Conservation (phyloP, 2,797 vertebrate genomes). For the Phoebastria nigripes region DNA sequence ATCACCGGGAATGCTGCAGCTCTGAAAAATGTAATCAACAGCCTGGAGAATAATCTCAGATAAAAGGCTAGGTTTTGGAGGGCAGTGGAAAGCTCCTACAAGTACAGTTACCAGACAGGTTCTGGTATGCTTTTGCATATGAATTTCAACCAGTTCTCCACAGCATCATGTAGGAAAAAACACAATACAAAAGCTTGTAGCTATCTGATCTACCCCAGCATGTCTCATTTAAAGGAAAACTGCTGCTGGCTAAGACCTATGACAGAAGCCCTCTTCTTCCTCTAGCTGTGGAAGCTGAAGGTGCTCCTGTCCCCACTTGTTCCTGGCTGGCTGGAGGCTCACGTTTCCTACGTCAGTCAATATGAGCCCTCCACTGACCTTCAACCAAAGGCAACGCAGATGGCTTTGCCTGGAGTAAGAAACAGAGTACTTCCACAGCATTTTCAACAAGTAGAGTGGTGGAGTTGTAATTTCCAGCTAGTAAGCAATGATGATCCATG, state of each 20-base stretch:
- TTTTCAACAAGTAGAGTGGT: neutral
- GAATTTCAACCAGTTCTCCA: neutral
- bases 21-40: slow-evolving; percentile 28
- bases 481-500: neutral
- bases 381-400: neutral
- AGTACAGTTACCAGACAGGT: neutral
- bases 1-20: neutral
- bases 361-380: neutral
- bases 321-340: neutral
- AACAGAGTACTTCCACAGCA: neutral
- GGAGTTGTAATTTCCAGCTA: neutral
- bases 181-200: neutral
- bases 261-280: neutral
- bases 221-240: neutral
- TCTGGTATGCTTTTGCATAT: neutral
- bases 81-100: neutral
- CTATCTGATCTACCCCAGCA: neutral
- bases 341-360: neutral
- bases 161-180: neutral
- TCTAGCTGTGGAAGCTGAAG: neutral
- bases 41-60: slow-evolving; percentile 14
- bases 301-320: neutral
- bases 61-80: neutral
- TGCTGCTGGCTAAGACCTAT: neutral
- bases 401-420: neutral